Conservation (phyloP, 2,113 vertebrate species). For the Nannospalax galili region DNA sequence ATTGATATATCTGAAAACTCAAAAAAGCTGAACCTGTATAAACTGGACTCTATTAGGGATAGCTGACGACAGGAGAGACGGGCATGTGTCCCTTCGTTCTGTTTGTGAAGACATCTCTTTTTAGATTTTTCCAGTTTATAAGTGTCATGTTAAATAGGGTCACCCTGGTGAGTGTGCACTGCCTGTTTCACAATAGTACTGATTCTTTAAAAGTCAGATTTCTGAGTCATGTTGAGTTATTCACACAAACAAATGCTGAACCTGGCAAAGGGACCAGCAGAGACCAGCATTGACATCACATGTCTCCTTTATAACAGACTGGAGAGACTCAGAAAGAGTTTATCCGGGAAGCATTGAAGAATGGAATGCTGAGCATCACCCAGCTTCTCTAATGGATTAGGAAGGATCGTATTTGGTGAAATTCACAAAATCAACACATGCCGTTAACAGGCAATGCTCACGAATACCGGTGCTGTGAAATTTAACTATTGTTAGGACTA, state of each 20-base stretch:
- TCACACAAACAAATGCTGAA: conserved; percentile 53
- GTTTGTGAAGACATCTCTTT: not conserved
- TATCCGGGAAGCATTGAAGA: not conserved
- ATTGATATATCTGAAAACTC: not conserved
- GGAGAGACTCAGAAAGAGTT: not conserved
- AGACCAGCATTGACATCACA: not conserved
- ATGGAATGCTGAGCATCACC: not conserved
- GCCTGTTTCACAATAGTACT: conserved; percentile 46
- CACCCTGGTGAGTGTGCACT: not conserved
- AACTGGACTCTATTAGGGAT: not conserved
- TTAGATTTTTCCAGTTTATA: not conserved
- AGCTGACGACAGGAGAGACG: not conserved
- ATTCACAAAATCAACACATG: not conserved
- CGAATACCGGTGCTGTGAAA: not conserved
- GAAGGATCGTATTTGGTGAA: not conserved
- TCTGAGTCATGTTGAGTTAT: conserved; percentile 66
- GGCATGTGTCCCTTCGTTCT: not conserved
- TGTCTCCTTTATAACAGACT: not conserved
- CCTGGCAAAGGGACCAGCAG: not conserved
- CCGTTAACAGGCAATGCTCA: not conserved
- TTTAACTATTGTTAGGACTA: not conserved
- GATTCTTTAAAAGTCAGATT: conserved; percentile 72
- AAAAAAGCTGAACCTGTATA: not conserved
- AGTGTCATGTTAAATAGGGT: conserved; percentile 45
- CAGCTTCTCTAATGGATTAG: not conserved